Evolutionary conservation across 2,113 vertebrate species (phyloP).

Genomic region (Neodon shergylaensis): DNA sequence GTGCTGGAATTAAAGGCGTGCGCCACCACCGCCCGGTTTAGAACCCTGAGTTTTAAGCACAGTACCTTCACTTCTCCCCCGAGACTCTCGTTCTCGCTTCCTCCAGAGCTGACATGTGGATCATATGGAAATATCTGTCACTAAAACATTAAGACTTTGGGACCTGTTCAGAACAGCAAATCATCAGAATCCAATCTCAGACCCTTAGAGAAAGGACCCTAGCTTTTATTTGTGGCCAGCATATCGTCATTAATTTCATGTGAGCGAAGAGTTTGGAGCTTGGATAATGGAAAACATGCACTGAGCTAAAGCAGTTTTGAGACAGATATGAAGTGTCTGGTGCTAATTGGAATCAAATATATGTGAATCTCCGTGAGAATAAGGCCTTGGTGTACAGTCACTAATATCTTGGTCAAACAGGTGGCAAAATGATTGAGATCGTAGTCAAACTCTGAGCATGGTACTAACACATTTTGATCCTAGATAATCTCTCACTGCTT

Average conservation of each 20-base stretch:
- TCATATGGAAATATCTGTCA: not conserved
- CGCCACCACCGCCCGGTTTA: no score
- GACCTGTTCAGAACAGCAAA: not conserved
- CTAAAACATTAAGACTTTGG: not conserved
- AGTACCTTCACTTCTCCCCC: not conserved
- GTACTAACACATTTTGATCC: not conserved
- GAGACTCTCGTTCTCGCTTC: not conserved
- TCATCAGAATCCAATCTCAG: not conserved
- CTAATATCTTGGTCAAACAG: not conserved
- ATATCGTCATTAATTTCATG: slow-evolving; percentile 5
- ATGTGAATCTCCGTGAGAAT: not conserved
- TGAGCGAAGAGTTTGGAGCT: not conserved
- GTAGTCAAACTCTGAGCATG: not conserved
- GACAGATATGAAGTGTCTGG: not conserved
- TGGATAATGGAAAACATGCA: not conserved
- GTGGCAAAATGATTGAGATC: not conserved
- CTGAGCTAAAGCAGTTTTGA: slow-evolving; percentile 10
- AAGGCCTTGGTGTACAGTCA: not conserved
- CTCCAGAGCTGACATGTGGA: not conserved
- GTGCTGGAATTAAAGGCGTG: no score
- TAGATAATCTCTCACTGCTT: not conserved
- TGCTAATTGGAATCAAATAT: not conserved
- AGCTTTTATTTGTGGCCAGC: not conserved
- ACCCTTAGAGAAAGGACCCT: not conserved
- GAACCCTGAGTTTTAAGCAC: not conserved